Evolutionary conservation across 1,140 invertebrate genomes (phyloP).

Genomic region (Drosophila eugracilis): DNA sequence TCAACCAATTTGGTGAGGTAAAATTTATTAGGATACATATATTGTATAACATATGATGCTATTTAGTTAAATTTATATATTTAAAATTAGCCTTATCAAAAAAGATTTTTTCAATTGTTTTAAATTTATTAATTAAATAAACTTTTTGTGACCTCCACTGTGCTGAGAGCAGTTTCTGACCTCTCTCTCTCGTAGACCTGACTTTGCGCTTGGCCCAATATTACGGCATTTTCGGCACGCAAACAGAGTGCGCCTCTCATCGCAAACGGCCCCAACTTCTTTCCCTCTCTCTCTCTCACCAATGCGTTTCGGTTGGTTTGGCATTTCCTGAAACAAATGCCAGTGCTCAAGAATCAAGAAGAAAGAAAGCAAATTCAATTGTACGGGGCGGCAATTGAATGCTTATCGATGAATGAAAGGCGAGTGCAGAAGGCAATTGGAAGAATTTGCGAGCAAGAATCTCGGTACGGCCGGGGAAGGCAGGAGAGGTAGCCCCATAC

Average conservation of each 20-base stretch:
- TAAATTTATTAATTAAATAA: too few species aligned
- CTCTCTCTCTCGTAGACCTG: constrained; percentile 22
- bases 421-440: constrained; percentile 40
- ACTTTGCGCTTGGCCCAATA: constrained; percentile 37
- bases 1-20: neutral
- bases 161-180: constrained; percentile 13
- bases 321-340: constrained; percentile 73
- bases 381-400: constrained; percentile 47
- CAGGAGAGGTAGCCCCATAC: constrained; percentile 16
- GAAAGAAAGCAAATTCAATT: constrained; percentile 38
- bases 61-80: too few species aligned
- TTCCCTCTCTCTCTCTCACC: constrained; percentile 1
- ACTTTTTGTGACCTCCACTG: constrained; percentile 1
- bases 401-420: constrained; percentile 72
- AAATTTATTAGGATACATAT: too few species aligned
- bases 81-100: too few species aligned
- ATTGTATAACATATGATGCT: too few species aligned
- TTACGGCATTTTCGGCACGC: constrained; percentile 45
- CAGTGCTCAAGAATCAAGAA: constrained; percentile 29
- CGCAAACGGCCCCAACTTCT: neutral
- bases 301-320: constrained; percentile 27
- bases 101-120: too few species aligned
- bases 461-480: neutral
- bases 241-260: constrained; percentile 7
- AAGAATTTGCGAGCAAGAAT: constrained; percentile 57